phyloP scores from a whole-genome alignment of 2,113 vertebrate genomes.

The Acrocephalus kingi region DNA sequence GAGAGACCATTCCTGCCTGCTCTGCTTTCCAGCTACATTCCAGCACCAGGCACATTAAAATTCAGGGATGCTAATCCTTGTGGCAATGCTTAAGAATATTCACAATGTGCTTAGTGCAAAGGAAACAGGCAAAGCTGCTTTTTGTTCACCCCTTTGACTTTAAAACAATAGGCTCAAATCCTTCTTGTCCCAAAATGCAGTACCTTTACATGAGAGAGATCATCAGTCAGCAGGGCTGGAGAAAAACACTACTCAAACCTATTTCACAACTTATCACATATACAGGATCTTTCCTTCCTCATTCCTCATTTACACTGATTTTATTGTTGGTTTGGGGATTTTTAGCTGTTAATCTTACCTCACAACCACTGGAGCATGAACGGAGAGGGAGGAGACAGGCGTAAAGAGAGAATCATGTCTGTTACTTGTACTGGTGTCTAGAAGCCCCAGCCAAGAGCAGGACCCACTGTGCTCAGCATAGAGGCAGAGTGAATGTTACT shows the following conservation, averaged over 20 bases:
- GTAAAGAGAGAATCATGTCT: not conserved
- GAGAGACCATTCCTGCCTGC: not conserved
- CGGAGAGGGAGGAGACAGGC: not conserved
- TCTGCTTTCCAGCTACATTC: constrained; percentile 32
- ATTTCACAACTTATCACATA: not conserved
- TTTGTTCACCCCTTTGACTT: constrained; percentile 33
- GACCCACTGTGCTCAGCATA: not conserved
- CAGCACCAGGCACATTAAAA: constrained; percentile 55
- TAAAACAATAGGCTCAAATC: not conserved
- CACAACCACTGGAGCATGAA: not conserved
- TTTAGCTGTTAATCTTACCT: constrained; percentile 44
- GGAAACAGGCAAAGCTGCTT: constrained; percentile 43
- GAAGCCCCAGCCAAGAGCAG: not conserved
- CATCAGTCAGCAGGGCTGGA: not conserved
- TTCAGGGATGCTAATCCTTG: constrained; percentile 64
- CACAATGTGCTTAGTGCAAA: constrained; percentile 57
- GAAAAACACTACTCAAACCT: not conserved
- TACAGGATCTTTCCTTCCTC: not conserved
- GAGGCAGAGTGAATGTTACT: not conserved
- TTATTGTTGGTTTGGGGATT: not conserved
- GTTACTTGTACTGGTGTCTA: not conserved
- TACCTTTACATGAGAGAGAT: not conserved
- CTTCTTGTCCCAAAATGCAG: not conserved
- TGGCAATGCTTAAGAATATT: constrained; percentile 56
- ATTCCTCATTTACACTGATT: not conserved